phyloP scores from a whole-genome alignment of 2,797 vertebrate species.

The Pteronotus mesoamericanus region DNA sequence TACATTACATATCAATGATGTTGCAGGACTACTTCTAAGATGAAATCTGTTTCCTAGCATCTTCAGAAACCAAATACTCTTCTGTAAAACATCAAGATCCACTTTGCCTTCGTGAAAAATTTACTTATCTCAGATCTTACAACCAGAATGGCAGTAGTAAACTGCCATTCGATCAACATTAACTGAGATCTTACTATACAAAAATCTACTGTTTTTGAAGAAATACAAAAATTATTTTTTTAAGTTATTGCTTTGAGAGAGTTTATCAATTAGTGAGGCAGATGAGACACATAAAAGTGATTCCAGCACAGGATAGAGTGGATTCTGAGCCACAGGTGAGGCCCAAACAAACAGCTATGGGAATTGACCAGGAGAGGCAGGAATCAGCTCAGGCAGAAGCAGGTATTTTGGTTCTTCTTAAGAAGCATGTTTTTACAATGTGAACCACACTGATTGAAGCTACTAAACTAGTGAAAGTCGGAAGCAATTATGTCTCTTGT shows the following conservation, averaged over 20 bases:
- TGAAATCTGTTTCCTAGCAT: neutral
- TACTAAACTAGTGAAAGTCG: neutral
- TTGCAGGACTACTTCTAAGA: neutral
- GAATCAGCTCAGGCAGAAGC: neutral
- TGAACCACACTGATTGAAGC: neutral
- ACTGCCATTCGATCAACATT: neutral
- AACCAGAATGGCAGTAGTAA: neutral
- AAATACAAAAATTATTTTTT: neutral
- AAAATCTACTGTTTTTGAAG: neutral
- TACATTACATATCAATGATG: neutral
- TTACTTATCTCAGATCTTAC: neutral
- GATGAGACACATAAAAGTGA: neutral
- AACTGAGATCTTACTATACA: neutral
- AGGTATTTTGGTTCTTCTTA: neutral
- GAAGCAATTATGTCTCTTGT: neutral
- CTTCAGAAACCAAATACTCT: constrained; percentile 12
- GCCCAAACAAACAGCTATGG: neutral
- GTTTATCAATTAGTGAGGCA: neutral
- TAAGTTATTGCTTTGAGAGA: neutral
- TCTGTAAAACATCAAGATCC: neutral
- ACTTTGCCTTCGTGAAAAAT: neutral
- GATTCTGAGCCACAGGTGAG: neutral
- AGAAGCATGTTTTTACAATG: neutral
- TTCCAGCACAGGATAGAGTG: neutral
- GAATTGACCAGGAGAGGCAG: neutral